phyloP scores from a whole-genome alignment of 1,140 invertebrate species.

The Papilio machaon region DNA sequence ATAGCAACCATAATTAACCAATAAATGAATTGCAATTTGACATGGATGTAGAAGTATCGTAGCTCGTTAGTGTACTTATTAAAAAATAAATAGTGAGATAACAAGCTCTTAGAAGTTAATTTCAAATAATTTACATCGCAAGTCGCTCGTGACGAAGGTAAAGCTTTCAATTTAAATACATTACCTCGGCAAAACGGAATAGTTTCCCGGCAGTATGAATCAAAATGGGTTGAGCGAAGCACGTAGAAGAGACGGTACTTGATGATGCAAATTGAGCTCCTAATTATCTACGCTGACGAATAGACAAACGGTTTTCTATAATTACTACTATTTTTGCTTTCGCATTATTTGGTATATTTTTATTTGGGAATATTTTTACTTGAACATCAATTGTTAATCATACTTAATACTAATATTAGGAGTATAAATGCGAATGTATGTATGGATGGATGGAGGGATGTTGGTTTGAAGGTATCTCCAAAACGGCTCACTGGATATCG shows the following conservation, averaged over 20 bases:
- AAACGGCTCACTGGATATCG: no score
- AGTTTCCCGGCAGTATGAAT: slow-evolving; percentile 25
- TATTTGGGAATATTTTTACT: no score
- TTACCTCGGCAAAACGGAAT: slow-evolving; percentile 34
- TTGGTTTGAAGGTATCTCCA: no score
- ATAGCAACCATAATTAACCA: no score
- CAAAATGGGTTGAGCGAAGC: slow-evolving; percentile 27
- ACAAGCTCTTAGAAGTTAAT: slow-evolving; percentile 19
- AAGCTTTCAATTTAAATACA: slow-evolving; percentile 37
- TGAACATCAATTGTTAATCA: no score
- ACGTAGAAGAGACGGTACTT: slow-evolving; percentile 13
- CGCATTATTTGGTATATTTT: no score
- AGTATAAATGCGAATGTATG: no score
- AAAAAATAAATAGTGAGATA: slow-evolving; percentile 7
- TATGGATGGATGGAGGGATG: no score
- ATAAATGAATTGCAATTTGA: neutral
- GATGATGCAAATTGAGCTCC: slow-evolving; percentile 17
- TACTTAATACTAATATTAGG: no score
- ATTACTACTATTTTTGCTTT: no score
- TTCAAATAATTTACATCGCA: slow-evolving; percentile 30
- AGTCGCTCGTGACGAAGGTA: slow-evolving; percentile 25
- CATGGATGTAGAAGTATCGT: neutral
- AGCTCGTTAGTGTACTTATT: neutral
- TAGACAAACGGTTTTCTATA: neutral
- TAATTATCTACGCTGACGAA: slow-evolving; percentile 5